Conservation (phyloP, 1,140 invertebrate genomes). For the Psix sp. region DNA sequence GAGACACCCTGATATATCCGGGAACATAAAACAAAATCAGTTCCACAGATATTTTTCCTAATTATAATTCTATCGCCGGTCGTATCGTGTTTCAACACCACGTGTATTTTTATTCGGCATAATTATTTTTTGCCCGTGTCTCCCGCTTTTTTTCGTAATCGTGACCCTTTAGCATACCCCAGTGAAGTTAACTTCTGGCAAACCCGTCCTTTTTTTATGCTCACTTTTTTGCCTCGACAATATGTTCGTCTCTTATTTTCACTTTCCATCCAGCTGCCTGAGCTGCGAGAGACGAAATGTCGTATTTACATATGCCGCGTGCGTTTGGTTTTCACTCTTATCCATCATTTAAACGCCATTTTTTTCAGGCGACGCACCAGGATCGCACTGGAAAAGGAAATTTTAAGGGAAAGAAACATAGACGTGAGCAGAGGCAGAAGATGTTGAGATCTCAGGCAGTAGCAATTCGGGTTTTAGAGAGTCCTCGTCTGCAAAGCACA, state of each 20-base stretch:
- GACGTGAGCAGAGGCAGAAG: conserved; percentile 18
- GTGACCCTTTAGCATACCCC: conserved; percentile 25
- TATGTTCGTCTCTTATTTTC: conserved; percentile 48
- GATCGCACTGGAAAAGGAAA: background rate
- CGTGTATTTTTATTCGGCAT: conserved; percentile 42
- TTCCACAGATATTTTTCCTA: conserved; percentile 40
- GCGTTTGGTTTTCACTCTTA: background rate
- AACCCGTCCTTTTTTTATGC: conserved; percentile 37
- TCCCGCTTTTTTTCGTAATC: conserved; percentile 6
- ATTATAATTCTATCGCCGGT: conserved; percentile 52
- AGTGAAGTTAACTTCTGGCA: conserved; percentile 22
- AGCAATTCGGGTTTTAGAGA: conserved; percentile 69
- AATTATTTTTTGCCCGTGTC: conserved; percentile 39
- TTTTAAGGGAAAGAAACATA: conserved; percentile 9
- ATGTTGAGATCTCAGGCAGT: conserved; percentile 56
- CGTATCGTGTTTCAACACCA: conserved; percentile 49
- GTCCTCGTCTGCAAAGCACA: conserved; percentile 67
- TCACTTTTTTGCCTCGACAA: conserved; percentile 31
- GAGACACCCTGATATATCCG: conserved; percentile 21
- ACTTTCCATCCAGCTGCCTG: conserved; percentile 52
- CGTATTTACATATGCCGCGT: conserved; percentile 37
- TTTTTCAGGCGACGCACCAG: background rate
- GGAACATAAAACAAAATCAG: conserved; percentile 44
- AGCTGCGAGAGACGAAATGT: conserved; percentile 22
- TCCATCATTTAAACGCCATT: background rate